These are phyloP conservation scores for Galeopterus variegatus DNA, from an alignment of 2,113 vertebrate genomes.

Conservation along the genomic window DNA sequence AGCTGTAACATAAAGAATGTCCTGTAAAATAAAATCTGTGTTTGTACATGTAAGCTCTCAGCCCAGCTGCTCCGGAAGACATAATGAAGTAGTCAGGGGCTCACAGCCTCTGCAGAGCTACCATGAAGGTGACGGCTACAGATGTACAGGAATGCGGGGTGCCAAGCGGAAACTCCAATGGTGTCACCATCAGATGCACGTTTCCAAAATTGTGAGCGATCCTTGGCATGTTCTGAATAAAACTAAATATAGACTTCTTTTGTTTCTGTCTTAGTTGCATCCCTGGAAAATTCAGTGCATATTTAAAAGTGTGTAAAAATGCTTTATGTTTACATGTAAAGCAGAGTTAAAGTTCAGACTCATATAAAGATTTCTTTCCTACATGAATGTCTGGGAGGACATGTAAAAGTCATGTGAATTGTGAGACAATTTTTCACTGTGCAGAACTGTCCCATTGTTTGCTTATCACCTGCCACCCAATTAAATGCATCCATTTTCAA, in stretches of 20 bases:
- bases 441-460: no score
- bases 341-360: neutral
- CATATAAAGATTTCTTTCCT: neutral
- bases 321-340: neutral
- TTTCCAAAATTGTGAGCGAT: fast-evolving
- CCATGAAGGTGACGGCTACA: fast-evolving
- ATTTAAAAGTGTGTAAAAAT: neutral
- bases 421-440: neutral
- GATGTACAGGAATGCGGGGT: fast-evolving
- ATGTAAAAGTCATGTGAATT: fast-evolving
- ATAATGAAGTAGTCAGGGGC: fast-evolving
- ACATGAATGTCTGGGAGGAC: neutral
- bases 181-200: fast-evolving
- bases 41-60: fast-evolving
- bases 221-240: neutral
- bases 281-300: neutral
- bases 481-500: neutral
- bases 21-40: neutral
- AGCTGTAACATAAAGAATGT: neutral
- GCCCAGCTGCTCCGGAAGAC: neutral
- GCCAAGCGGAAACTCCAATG: fast-evolving
- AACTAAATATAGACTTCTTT: neutral
- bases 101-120: fast-evolving
- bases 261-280: neutral
- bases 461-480: neutral